Base-by-base conservation (phyloP, 2,888 invertebrate species). In the Rhopalosiphum nymphaeae region DNA sequence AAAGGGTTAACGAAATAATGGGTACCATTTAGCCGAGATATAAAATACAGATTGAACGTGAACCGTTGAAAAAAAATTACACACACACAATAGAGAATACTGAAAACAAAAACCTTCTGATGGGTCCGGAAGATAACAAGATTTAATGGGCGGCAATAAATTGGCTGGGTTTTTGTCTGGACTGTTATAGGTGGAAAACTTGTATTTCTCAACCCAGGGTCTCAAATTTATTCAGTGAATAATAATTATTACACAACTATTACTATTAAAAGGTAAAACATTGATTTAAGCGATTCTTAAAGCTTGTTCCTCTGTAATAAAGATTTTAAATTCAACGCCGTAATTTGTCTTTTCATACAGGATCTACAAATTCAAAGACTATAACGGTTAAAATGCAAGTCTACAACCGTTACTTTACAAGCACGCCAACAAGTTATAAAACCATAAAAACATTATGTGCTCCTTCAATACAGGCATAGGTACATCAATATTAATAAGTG, bases 1-100 rank as follows among this genome's bases (percentile, higher is more conserved):
- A 94, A 94, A 94, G 90, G 94, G 94, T 90, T 91, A 94, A 94
- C 56, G 56, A 93, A 90, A 89, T 93, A 93, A 93, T 93, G 61
- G 57, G 36, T 89, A 89, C 89, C 84, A 46, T 93, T 94, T 61
- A 86, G 53, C 57, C 89, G 42, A 94, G 94, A 94, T 94, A 36
- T 86, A 86, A 42, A 49, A 86, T 29, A 53, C 94, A 93, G 94
- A 94, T 94, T 93, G 57, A 88, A 44, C 11, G 84, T 3, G 42
- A 25, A 90, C 85, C 44, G 42, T 86, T 42, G 42, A 61, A 94
- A 61, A 93, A 91, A 88, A 89, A 53, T 53, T 26, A 42, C 44
- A 56, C 57, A 90, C 56, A 57, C 46, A 91, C 42, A 86, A 86
- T 94, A 67, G 90, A n/a, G 46, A 89, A 89, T 89, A 36, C 57